These are phyloP conservation scores for Abrostola tripartita DNA, from an alignment of 2,888 invertebrate species.

Conservation along the genomic window DNA sequence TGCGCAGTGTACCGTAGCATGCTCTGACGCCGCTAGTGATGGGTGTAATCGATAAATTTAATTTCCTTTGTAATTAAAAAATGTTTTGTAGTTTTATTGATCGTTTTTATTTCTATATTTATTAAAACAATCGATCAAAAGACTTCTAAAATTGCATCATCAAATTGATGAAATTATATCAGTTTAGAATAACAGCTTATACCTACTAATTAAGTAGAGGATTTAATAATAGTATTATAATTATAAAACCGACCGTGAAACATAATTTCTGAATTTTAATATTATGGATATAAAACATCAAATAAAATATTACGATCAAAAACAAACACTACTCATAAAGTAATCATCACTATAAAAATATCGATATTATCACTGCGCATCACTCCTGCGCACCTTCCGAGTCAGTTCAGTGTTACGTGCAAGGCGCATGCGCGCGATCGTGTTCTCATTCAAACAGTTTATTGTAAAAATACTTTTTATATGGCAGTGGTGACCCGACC, in stretches of 20 bases:
- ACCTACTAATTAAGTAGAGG: too few relatives aligned
- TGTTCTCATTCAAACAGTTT: slow-evolving; percentile 61
- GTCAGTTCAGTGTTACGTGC: slow-evolving; percentile 78
- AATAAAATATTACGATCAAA: slow-evolving; percentile 14
- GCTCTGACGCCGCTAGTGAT: slow-evolving; percentile 71
- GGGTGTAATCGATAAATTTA: slow-evolving; percentile 58
- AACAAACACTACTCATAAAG: slow-evolving; percentile 28
- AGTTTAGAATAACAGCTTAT: too few relatives aligned
- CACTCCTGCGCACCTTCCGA: slow-evolving; percentile 73
- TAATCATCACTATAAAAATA: slow-evolving; percentile 54
- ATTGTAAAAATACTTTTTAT: slow-evolving; percentile 73
- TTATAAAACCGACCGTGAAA: slow-evolving; percentile 34
- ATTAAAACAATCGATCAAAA: too few relatives aligned
- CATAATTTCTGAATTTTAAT: neutral
- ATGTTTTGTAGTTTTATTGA: neutral
- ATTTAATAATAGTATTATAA: too few relatives aligned
- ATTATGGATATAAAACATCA: slow-evolving; percentile 25
- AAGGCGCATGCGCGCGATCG: slow-evolving; percentile 82
- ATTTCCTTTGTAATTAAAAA: slow-evolving; percentile 28
- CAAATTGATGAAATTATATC: too few relatives aligned
- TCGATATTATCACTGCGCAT: slow-evolving; percentile 59
- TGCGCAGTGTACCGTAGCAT: slow-evolving; percentile 81
- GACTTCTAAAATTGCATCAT: too few relatives aligned
- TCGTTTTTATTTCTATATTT: neutral
- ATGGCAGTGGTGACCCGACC: slow-evolving; percentile 85